phyloP scores from a whole-genome alignment of 2,113 vertebrate species.

The Mesembrinibis cayennensis region DNA sequence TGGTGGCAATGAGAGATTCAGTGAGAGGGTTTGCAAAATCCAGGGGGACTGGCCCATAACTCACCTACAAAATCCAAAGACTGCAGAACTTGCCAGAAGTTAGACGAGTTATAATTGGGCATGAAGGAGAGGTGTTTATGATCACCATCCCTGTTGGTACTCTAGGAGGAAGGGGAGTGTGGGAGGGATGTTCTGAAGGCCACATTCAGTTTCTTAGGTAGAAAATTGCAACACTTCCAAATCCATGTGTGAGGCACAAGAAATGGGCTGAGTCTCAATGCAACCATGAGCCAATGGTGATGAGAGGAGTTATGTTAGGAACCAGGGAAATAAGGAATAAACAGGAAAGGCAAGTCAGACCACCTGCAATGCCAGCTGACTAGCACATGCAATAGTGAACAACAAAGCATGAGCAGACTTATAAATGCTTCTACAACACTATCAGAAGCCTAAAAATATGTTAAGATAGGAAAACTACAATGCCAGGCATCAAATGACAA shows the following conservation, averaged over 20 bases:
- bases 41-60: neutral
- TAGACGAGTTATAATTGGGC: neutral
- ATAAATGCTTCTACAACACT: neutral
- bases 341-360: neutral
- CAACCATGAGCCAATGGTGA: neutral
- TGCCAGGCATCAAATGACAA: neutral
- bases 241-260: neutral
- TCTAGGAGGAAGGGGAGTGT: neutral
- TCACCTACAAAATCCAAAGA: neutral
- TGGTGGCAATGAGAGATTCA: neutral
- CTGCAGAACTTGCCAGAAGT: neutral
- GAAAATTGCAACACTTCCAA: neutral
- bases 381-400: neutral
- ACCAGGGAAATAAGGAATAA: neutral
- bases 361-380: neutral
- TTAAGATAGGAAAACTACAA: neutral
- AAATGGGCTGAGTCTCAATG: neutral
- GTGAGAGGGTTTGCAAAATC: neutral
- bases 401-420: neutral
- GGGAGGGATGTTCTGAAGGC: neutral
- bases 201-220: neutral
- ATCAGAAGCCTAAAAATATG: neutral
- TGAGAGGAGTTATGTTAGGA: neutral
- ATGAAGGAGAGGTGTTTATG: neutral
- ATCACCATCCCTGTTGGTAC: neutral